Conservation (phyloP, 2,113 vertebrate species). For the Neofelis nebulosa region DNA sequence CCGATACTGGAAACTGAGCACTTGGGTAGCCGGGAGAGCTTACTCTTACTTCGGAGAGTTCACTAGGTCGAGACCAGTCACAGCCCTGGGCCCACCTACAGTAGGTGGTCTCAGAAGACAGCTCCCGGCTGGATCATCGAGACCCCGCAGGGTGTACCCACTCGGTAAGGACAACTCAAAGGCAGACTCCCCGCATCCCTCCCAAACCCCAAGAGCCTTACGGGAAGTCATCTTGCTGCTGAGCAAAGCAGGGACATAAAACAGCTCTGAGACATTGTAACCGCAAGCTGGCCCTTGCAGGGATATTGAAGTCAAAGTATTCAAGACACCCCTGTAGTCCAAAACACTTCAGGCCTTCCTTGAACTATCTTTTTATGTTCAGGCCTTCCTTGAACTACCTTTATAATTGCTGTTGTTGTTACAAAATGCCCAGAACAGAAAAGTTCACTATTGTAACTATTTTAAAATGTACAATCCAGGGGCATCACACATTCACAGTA, state of each 20-base stretch:
- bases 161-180: background rate
- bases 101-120: background rate
- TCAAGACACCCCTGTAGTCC: background rate
- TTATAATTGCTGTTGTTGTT: background rate
- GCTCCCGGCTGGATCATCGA: accelerated
- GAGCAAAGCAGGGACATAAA: background rate
- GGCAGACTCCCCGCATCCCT: background rate
- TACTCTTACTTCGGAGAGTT: background rate
- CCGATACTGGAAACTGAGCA: background rate
- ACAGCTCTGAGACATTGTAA: background rate
- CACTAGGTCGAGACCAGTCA: background rate
- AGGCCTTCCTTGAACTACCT: background rate
- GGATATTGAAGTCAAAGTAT: background rate
- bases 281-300: background rate
- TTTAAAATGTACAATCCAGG: background rate
- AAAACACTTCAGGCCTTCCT: background rate
- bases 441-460: background rate
- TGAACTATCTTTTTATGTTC: too few relatives aligned
- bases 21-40: background rate
- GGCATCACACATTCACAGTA: background rate
- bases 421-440: background rate
- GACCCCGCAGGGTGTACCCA: background rate
- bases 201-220: background rate
- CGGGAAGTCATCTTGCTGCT: background rate
- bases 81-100: background rate